Percentiles rank a stretch among this genome's conserved stretches.
Conservation (phyloP, 2,113 vertebrate species). For the Heteronetta atricapilla region DNA sequence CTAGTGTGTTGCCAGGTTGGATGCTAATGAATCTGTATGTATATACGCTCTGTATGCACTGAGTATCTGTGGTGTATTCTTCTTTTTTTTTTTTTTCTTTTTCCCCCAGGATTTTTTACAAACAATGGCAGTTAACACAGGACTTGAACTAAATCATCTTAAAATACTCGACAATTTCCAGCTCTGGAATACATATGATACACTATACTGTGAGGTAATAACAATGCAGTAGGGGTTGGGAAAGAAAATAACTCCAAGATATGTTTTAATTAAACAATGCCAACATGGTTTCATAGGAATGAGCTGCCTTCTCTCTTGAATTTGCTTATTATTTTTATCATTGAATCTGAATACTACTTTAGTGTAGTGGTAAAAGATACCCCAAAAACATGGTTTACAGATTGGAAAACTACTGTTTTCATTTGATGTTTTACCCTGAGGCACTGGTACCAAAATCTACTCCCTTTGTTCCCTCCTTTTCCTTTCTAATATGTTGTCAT, state of each 20-base stretch:
- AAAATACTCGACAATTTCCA: constrained; percentile 51
- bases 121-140: constrained; percentile 64
- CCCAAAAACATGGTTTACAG: neutral
- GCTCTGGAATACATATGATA: constrained; percentile 77
- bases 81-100: neutral
- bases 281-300: neutral
- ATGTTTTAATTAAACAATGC: neutral
- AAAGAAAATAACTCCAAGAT: neutral
- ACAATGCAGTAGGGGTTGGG: neutral
- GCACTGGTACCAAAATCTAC: neutral
- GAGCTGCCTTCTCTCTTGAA: neutral
- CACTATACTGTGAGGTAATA: constrained; percentile 79
- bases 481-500: neutral
- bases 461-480: neutral
- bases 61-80: neutral
- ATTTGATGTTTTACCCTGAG: neutral
- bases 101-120: constrained; percentile 71
- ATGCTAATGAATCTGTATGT: neutral
- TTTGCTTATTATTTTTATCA: neutral
- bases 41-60: neutral
- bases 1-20: neutral
- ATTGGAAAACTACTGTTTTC: neutral
- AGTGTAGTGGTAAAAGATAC: neutral
- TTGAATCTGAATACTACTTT: neutral
- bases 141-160: constrained; percentile 54